Evolutionary conservation across 2,888 invertebrate genomes (phyloP).

Genomic region (Hydroisotoma schaefferi): DNA sequence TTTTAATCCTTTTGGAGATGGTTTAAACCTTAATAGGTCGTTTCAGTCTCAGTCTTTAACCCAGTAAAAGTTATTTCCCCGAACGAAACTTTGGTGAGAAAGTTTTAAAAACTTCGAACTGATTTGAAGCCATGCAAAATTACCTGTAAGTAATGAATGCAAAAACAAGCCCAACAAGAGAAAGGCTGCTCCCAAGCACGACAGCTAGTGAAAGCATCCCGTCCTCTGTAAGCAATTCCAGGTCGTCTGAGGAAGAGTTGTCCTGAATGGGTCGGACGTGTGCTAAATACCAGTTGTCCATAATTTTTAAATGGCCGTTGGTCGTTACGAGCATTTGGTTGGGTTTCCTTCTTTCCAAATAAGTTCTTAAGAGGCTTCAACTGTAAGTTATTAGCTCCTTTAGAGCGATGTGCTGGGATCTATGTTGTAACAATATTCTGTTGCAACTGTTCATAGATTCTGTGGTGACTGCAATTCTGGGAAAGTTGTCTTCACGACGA

Average conservation of each 20-base stretch:
- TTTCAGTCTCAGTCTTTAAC: too few relatives aligned
- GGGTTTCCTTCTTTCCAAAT: neutral
- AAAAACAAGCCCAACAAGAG: slow-evolving; percentile 64
- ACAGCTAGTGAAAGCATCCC: slow-evolving; percentile 63
- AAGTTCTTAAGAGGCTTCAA: neutral
- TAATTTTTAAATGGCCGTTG: slow-evolving; percentile 45
- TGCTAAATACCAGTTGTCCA: slow-evolving; percentile 57
- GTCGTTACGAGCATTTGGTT: slow-evolving; percentile 14
- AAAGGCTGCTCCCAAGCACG: slow-evolving; percentile 64
- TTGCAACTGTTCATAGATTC: neutral
- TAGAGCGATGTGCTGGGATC: neutral
- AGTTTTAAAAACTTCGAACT: too few relatives aligned
- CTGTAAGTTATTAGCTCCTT: neutral
- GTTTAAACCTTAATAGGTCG: too few relatives aligned
- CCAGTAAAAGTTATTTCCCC: too few relatives aligned
- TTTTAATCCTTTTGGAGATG: too few relatives aligned
- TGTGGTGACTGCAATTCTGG: too few relatives aligned
- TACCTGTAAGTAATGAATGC: slow-evolving; percentile 69
- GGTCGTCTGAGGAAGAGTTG: slow-evolving; percentile 38
- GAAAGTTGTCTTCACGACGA: too few relatives aligned
- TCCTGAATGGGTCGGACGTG: slow-evolving; percentile 52
- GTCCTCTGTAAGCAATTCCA: slow-evolving; percentile 55
- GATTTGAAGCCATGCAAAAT: too few relatives aligned
- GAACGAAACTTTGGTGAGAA: too few relatives aligned
- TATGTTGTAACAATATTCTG: neutral